Evolutionary conservation across 2,797 vertebrate genomes (phyloP), one percentile per base, ranked within the genome.

Genomic region (Acipenser oxyrinchus): DNA sequence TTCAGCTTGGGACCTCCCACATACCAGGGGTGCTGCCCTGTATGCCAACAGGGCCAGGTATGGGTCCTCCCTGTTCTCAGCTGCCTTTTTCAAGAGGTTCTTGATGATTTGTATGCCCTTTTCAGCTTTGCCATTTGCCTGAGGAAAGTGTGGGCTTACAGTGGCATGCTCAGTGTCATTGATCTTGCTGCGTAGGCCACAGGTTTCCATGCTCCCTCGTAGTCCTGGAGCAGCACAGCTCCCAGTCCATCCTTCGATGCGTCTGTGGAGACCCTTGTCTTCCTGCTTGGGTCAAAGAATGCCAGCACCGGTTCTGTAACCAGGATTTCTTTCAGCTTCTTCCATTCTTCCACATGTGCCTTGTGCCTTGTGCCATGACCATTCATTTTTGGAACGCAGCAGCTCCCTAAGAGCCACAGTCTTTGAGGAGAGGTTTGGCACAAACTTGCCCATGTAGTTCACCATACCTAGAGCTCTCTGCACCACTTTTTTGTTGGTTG

Each of bases 121-220:
- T 64, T 64, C 63, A 50, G 63, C 63, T 51, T 48, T 48, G 8
- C 50, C 63, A 64, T 64, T 64, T 49, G 49, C 63, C 18, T 49
- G 63, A 48, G 63, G 63, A 51, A 18, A 64, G 12, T 51, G 48
- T 4, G 48, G 63, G n/a, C 63, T 51, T 9, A 49, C 9, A 10
- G 23, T 63, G n/a, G 8, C 12, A 63, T 63, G 18, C 11, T 64
- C 63, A 51, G n/a, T n/a, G 52, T 53, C 52, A 53, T 8, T 53
- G 52, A 8, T 12, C 52, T 53, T 53, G 52, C 52, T 53, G 12
- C 52, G 12, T 53, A 53, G 8, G 52, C 15, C 15, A 18, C 15
- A 18, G 15, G 15, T 18, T 18, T 18, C 1, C 15, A 18, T 18
- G 15, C 15, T 18, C 15, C 15, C 15, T 18, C 15, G 15, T 18